Evolutionary conservation across 2,113 vertebrate species (phyloP).

Genomic region (Crocuta crocuta): DNA sequence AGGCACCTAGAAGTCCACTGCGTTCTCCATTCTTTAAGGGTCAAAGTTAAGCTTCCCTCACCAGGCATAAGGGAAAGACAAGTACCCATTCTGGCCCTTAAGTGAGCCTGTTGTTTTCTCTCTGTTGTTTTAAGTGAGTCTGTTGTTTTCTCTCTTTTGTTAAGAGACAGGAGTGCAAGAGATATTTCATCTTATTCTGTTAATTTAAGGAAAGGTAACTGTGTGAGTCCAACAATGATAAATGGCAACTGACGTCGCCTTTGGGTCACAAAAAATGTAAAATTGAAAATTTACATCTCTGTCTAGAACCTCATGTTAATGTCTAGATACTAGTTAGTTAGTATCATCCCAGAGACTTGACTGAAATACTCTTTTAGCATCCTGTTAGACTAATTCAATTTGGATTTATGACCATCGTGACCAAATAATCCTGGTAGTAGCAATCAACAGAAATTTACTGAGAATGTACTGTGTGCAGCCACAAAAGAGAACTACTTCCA

Average conservation of each 20-base stretch:
- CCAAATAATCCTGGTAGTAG: neutral
- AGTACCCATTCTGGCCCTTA: neutral
- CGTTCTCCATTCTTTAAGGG: neutral
- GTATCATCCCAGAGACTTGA: neutral
- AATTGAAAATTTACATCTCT: neutral
- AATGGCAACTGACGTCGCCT: neutral
- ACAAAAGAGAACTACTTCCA: neutral
- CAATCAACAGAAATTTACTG: neutral
- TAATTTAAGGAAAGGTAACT: slow-evolving; percentile 13
- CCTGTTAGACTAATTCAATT: neutral
- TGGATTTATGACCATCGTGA: neutral
- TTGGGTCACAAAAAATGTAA: neutral
- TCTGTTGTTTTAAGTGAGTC: no score
- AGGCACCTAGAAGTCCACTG: neutral
- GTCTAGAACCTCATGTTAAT: neutral
- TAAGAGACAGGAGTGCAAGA: neutral
- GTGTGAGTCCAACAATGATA: neutral
- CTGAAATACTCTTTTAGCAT: neutral
- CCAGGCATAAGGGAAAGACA: neutral
- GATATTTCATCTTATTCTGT: neutral
- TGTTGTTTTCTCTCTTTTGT: neutral
- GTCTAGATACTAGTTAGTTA: neutral
- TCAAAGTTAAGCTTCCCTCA: neutral
- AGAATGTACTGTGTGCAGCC: neutral
- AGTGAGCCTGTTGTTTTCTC: neutral